Conservation (phyloP, 1,140 invertebrate genomes). For the Drosophila bocki region DNA sequence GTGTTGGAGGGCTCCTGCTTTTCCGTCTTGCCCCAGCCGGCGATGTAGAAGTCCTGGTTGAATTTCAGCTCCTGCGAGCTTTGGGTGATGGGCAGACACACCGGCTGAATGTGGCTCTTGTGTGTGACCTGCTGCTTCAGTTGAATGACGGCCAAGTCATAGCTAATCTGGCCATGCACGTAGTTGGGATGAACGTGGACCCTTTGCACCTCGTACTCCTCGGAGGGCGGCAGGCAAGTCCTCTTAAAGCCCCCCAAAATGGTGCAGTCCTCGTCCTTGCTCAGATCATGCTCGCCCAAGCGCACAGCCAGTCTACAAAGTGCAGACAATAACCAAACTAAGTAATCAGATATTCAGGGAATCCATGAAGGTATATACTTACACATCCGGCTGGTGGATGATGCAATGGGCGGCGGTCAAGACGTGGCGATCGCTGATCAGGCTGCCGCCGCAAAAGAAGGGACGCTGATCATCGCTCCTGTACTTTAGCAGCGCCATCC, state of each 20-base stretch:
- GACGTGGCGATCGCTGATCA: conserved; percentile 85
- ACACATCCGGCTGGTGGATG: conserved; percentile 33
- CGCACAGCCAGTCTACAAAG: conserved; percentile 85
- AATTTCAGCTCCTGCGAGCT: conserved; percentile 28
- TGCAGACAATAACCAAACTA: background rate
- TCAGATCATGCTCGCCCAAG: conserved; percentile 88
- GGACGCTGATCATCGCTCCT: conserved; percentile 23
- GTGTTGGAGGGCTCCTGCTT: conserved; percentile 14
- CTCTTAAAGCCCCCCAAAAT: conserved; percentile 22
- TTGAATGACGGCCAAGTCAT: conserved; percentile 89
- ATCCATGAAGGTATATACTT: conserved; percentile 53
- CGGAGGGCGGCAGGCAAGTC: conserved; percentile 85
- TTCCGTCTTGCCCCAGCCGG: conserved; percentile 77
- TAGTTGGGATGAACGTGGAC: conserved; percentile 88
- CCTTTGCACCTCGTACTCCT: conserved; percentile 87
- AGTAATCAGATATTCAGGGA: background rate
- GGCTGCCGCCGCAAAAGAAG: conserved; percentile 84
- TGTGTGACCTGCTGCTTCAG: conserved; percentile 49
- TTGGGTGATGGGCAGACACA: conserved; percentile 68
- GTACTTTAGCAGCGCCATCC: conserved; percentile 86
- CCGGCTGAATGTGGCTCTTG: conserved; percentile 68
- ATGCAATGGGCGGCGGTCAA: conserved; percentile 89
- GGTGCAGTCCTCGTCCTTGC: conserved; percentile 86
- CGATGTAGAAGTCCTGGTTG: conserved; percentile 67
- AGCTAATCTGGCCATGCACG: conserved; percentile 85